Percentiles rank a stretch among this genome's conserved stretches.
These are phyloP conservation scores for Circaetus cinerascens DNA, from an alignment of 2,113 vertebrate species.

Conservation along the genomic window DNA sequence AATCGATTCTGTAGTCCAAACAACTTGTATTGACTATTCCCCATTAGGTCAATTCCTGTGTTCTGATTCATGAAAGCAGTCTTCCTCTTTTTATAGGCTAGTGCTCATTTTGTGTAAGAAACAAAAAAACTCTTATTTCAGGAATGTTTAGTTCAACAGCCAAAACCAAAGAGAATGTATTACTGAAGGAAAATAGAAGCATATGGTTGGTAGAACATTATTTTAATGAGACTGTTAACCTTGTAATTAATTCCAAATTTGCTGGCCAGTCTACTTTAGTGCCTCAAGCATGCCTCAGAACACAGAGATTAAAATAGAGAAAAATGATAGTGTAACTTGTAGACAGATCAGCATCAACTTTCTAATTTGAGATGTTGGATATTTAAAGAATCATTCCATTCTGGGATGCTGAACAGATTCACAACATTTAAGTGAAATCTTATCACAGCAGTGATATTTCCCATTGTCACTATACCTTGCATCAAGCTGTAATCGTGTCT, in stretches of 20 bases:
- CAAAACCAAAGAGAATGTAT: neutral
- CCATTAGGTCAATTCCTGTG: neutral
- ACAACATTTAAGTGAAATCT: neutral
- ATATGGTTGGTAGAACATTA: neutral
- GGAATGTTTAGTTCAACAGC: neutral
- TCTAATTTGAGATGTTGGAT: neutral
- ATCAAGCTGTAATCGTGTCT: constrained; percentile 96
- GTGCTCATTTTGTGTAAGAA: neutral
- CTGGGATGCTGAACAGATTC: neutral
- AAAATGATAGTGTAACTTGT: rapidly evolving
- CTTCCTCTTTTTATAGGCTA: neutral
- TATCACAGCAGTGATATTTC: neutral
- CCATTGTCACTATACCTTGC: constrained; percentile 79
- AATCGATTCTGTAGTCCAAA: neutral
- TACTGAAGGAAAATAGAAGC: neutral
- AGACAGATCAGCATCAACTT: neutral
- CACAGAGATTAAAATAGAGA: neutral
- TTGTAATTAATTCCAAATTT: neutral
- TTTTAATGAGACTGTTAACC: neutral
- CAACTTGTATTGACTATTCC: neutral
- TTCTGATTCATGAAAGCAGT: neutral
- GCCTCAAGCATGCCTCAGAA: neutral
- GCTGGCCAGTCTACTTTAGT: neutral
- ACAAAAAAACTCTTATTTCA: neutral
- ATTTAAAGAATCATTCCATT: neutral